These are phyloP conservation scores for Ecdyonurus torrentis DNA, from an alignment of 2,888 invertebrate species.

Conservation along the genomic window DNA sequence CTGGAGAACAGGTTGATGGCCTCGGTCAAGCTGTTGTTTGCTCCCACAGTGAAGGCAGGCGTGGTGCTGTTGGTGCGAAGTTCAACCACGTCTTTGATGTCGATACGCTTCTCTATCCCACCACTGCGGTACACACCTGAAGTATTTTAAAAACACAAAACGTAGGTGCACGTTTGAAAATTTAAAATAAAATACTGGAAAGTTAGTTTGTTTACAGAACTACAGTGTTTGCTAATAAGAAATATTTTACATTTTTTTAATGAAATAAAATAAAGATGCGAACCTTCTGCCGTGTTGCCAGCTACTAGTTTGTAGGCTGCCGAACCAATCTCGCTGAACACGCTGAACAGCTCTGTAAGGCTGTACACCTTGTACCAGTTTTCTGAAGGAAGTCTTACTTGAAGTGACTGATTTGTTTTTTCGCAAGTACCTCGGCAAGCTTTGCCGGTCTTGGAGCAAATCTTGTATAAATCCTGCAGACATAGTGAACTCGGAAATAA, in stretches of 20 bases:
- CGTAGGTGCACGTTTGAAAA: too few species aligned
- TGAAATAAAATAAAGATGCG: too few species aligned
- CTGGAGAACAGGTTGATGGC: slow-evolving; percentile 31
- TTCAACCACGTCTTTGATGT: slow-evolving; percentile 40
- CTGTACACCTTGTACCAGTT: slow-evolving; percentile 39
- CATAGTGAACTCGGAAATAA: too few species aligned
- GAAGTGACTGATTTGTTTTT: not conserved
- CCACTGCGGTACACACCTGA: slow-evolving; percentile 28
- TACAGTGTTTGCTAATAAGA: too few species aligned
- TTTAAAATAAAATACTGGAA: too few species aligned
- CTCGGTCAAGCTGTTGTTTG: slow-evolving; percentile 36
- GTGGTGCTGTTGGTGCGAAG: slow-evolving; percentile 25
- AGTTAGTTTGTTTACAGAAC: too few species aligned
- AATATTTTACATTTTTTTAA: too few species aligned
- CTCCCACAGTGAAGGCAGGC: slow-evolving; percentile 28
- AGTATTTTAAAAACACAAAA: not conserved
- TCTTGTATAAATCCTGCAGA: not conserved
- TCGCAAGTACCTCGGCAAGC: slow-evolving; percentile 7
- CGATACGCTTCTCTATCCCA: slow-evolving; percentile 40
- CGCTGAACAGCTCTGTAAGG: slow-evolving; percentile 36
- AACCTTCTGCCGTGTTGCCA: slow-evolving; percentile 59
- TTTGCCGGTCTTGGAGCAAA: slow-evolving; percentile 16
- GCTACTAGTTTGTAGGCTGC: slow-evolving; percentile 42
- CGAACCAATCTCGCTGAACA: slow-evolving; percentile 30
- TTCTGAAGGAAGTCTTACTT: not conserved